phyloP scores from a whole-genome alignment of 2,113 vertebrate species.

The Clupea harengus region DNA sequence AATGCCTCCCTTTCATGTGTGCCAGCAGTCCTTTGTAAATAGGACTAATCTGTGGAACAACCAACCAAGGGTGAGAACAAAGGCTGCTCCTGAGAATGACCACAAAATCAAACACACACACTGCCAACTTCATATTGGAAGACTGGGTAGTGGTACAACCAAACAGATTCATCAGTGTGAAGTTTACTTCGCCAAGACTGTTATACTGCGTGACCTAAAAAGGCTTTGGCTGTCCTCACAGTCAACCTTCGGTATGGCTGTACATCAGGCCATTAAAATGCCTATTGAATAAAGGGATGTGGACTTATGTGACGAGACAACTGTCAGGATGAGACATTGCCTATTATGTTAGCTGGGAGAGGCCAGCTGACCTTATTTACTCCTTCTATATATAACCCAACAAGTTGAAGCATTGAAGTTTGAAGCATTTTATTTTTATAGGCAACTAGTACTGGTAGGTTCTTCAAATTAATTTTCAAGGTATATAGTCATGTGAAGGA shows the following conservation, averaged over 20 bases:
- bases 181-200: not conserved
- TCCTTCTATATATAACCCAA: not conserved
- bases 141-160: not conserved
- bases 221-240: not conserved
- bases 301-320: not conserved
- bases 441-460: too few relatives aligned
- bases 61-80: not conserved
- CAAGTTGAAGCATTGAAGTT: too few relatives aligned
- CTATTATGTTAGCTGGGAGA: not conserved
- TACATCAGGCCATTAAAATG: not conserved
- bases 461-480: too few relatives aligned
- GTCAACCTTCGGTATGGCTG: not conserved
- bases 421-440: too few relatives aligned
- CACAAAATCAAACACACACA: not conserved
- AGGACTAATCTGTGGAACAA: not conserved
- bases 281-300: not conserved
- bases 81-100: not conserved
- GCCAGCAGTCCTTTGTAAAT: not conserved
- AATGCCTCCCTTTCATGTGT: not conserved
- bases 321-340: not conserved
- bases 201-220: not conserved
- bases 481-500: too few relatives aligned
- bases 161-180: not conserved
- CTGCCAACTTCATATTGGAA: too few relatives aligned
- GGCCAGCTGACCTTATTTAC: not conserved